A percentile compares a stretch with the other conserved stretches of the same genome.
Evolutionary conservation across 2,797 vertebrate genomes (phyloP).

Genomic region (Centropyge bicolor): DNA sequence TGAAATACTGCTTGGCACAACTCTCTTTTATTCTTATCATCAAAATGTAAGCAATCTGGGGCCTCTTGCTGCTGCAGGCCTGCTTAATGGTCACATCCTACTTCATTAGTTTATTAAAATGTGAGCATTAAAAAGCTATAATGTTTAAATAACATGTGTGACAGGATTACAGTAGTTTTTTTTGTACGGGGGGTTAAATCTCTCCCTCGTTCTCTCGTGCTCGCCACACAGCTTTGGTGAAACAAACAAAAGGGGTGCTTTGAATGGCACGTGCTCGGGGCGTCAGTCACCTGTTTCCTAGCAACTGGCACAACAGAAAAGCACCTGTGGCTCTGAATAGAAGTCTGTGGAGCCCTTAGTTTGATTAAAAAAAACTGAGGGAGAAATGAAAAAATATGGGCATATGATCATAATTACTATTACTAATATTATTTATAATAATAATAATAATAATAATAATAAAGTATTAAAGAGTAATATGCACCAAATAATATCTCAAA

Average conservation of each 20-base stretch:
- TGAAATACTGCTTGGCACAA: background rate
- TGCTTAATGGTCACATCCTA: background rate
- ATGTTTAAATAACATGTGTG: conserved; percentile 34
- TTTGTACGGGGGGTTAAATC: conserved; percentile 32
- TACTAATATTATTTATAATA: background rate
- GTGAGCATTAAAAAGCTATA: conserved; percentile 5
- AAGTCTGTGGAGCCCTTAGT: conserved; percentile 38
- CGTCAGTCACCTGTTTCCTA: conserved; percentile 88
- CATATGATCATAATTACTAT: background rate
- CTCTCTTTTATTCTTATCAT: background rate
- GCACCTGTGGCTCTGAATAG: conserved; percentile 86
- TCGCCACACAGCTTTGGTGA: conserved; percentile 65
- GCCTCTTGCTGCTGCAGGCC: conserved; percentile 37
- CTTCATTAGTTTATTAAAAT: conserved; percentile 27
- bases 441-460: too few species aligned
- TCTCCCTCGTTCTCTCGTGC: conserved; percentile 39
- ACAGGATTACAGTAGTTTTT: conserved; percentile 29
- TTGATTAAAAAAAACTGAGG: conserved; percentile 28
- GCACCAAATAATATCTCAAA: background rate
- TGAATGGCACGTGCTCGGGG: conserved; percentile 82
- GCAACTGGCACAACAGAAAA: conserved; percentile 88
- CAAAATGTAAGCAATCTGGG: fast-evolving
- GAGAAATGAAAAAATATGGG: background rate
- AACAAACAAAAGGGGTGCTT: conserved; percentile 84
- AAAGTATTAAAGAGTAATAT: background rate